phyloP scores from a whole-genome alignment of 2,797 vertebrate genomes.

The Enoplosus armatus region DNA sequence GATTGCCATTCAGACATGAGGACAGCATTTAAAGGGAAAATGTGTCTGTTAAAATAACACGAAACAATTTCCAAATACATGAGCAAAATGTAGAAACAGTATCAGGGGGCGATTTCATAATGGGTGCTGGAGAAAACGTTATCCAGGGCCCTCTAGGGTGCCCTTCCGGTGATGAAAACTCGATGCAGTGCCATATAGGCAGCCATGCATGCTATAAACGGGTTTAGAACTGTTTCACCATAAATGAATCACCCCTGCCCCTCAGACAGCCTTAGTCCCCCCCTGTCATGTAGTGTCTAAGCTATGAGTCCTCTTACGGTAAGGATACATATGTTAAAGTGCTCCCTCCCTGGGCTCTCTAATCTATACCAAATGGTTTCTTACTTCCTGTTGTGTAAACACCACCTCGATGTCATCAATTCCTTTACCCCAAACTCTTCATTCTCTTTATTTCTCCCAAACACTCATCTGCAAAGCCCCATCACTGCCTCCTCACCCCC shows the following conservation, averaged over 20 bases:
- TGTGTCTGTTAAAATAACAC: not conserved
- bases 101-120: no score
- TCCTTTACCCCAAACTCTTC: not conserved
- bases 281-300: not conserved
- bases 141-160: no score
- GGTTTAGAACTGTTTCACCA: no score
- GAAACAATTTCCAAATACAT: not conserved
- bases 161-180: not conserved
- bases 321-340: not conserved
- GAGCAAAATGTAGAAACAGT: not conserved
- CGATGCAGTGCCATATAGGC: no score
- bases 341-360: not conserved
- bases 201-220: no score
- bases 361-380: not conserved
- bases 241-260: not conserved
- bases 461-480: slow-evolving; percentile 24
- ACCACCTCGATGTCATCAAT: not conserved
- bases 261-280: no score
- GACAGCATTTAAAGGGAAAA: not conserved
- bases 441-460: slow-evolving; percentile 7
- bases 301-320: not conserved
- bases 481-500: slow-evolving; percentile 5
- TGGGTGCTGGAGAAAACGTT: no score
- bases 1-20: not conserved
- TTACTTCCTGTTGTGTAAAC: slow-evolving; percentile 9